Evolutionary conservation across 2,113 vertebrate species (phyloP).

Genomic region (Pleuronectes platessa): DNA sequence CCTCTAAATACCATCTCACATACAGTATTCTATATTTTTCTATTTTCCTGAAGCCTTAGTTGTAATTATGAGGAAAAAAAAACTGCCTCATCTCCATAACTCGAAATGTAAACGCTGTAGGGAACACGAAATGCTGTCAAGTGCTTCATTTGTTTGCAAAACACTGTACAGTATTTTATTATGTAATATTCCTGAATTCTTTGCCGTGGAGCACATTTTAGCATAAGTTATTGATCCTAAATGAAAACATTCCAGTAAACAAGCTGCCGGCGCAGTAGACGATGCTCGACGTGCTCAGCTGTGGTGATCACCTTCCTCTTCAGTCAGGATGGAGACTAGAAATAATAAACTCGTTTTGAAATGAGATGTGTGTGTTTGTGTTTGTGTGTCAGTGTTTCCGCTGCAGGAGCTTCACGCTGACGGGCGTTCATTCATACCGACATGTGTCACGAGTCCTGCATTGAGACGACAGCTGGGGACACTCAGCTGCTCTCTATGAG

Average conservation of each 20-base stretch:
- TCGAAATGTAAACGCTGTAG: conserved; percentile 19
- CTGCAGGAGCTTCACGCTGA: conserved; percentile 8
- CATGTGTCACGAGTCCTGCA: neutral
- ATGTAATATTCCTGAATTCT: conserved; percentile 55
- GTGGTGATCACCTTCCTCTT: conserved; percentile 18
- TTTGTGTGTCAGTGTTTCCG: conserved; percentile 1
- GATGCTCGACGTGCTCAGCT: conserved; percentile 14
- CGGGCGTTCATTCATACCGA: conserved; percentile 5
- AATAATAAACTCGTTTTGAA: conserved; percentile 73
- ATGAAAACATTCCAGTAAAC: conserved; percentile 63
- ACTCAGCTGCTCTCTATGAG: neutral
- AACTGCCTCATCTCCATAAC: conserved; percentile 24
- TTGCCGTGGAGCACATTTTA: conserved; percentile 68
- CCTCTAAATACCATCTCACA: conserved; percentile 24
- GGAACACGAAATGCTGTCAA: conserved; percentile 25
- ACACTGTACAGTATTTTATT: conserved; percentile 75
- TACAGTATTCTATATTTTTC: conserved; percentile 67
- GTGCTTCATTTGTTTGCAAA: conserved; percentile 52
- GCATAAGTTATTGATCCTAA: conserved; percentile 68
- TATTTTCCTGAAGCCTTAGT: conserved; percentile 34
- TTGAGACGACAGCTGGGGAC: conserved; percentile 18
- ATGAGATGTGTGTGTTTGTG: neutral
- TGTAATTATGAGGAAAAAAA: conserved; percentile 1
- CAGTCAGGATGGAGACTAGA: conserved; percentile 49
- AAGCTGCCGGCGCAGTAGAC: conserved; percentile 34